Base-by-base conservation (phyloP, 2,113 vertebrate species). In the Leptobrachium ailaonicum region DNA sequence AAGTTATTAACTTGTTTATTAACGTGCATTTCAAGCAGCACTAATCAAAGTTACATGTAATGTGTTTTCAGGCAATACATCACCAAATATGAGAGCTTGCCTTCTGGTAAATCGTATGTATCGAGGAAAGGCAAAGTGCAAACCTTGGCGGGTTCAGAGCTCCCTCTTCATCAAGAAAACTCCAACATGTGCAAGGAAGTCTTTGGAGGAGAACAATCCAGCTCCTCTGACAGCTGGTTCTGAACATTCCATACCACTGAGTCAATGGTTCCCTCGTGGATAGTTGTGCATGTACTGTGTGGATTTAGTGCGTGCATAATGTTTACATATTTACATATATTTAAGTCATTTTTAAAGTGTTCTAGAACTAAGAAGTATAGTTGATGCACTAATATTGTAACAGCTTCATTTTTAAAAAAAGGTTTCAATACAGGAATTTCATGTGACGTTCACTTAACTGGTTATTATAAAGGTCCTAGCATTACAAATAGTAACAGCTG, bases 141-240 rank as follows among this genome's bases (percentile, higher is more conserved):
- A 20, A 82, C 87, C 0, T 0, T 97, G 8, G 82, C 92, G 0
- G 97, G 98, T 43, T 96, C 95, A 0, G 96, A 99, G 44, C 95
- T 95, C 79, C 98, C 98, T 9, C 95, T 99, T 71, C 96, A 99
- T 82, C 96, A 95, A 84, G 96, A 98, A 80, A 99, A 99, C 90
- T 97, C 97, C 1, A 90, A 97, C 85, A 99, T 97, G 97, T 99
- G 98, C 92, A 97, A 90, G 78, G 88, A 82, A 82, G 95, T 96
- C 75, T 96, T 97, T 0, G 44, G 74, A 0, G 44, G 74, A 0
- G 2, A 85, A 0, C 87, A 92, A 50, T 86, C 89, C 10, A 84
- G 10, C 10, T 81, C 82, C 1, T 82, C 89, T 0, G 54, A 77
- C 1, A 66, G 82, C 81, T 94, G 93, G 93, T 94, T 94, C 86